Conservation (phyloP, 2,113 vertebrate genomes). For the Amphilophus citrinellus region DNA sequence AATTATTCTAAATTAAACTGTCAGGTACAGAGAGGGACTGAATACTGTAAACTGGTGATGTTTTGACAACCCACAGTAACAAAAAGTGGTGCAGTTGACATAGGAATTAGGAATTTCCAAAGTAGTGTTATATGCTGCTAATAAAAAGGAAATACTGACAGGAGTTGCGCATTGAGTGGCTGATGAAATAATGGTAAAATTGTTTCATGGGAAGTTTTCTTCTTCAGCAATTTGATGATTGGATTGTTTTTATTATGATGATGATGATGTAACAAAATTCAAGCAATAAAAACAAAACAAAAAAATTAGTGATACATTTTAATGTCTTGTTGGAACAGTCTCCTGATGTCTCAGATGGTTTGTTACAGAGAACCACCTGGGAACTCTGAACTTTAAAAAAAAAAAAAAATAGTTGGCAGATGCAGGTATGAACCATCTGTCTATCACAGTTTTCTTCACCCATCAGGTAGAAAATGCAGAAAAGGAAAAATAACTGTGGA, state of each 20-base stretch:
- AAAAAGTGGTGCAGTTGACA: not conserved
- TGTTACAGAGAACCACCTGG: not conserved
- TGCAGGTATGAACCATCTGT: not conserved
- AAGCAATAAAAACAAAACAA: not conserved
- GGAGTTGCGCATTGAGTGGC: not conserved
- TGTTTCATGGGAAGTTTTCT: not conserved
- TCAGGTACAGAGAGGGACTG: not conserved
- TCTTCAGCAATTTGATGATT: not conserved
- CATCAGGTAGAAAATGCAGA: not conserved
- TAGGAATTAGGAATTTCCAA: no score
- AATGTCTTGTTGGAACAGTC: not conserved
- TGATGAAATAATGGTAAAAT: not conserved
- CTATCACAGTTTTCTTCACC: not conserved
- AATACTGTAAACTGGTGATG: not conserved
- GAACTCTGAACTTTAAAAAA: not conserved
- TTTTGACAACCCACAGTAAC: not conserved
- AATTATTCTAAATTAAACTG: slow-evolving; percentile 42
- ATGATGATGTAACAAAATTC: not conserved
- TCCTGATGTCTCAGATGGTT: not conserved
- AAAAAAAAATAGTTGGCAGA: not conserved
- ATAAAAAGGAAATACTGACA: no score
- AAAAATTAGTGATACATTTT: not conserved
- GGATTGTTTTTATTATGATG: not conserved
- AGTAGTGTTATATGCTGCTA: no score
- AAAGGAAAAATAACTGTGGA: not conserved